Evolutionary conservation across 2,113 vertebrate genomes (phyloP).

Genomic region (Triplophysa rosa): DNA sequence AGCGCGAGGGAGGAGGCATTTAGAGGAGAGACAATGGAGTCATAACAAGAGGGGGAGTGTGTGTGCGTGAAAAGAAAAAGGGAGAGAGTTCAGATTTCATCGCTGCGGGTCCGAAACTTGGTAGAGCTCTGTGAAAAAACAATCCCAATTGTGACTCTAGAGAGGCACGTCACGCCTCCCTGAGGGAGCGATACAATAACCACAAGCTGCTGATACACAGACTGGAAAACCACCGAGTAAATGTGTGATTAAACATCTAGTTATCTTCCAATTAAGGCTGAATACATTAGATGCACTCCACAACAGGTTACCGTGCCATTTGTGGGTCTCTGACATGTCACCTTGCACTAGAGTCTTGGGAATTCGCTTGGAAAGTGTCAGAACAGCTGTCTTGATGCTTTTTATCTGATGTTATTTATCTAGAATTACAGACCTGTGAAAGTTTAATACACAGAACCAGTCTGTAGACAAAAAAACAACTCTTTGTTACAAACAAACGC

Average conservation of each 20-base stretch:
- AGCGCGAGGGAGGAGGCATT: constrained; percentile 36
- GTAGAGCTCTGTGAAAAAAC: constrained; percentile 25
- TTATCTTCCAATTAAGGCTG: constrained; percentile 37
- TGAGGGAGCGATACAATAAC: constrained; percentile 50
- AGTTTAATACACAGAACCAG: neutral
- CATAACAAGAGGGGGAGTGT: constrained; percentile 41
- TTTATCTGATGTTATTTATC: constrained; percentile 2
- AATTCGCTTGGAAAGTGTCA: neutral
- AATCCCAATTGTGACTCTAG: constrained; percentile 10
- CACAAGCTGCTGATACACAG: constrained; percentile 39
- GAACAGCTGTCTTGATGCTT: neutral
- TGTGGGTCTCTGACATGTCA: constrained; percentile 19
- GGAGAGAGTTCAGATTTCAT: constrained; percentile 35
- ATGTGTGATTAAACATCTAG: constrained; percentile 49
- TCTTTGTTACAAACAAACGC: neutral
- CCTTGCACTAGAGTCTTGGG: neutral
- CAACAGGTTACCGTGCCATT: constrained; percentile 36
- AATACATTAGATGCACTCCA: constrained; percentile 31
- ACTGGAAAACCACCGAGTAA: constrained; percentile 30
- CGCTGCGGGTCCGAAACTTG: constrained; percentile 37
- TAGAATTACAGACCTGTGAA: neutral
- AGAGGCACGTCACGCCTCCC: constrained; percentile 46
- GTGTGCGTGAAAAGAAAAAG: constrained; percentile 9
- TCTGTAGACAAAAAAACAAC: neutral
- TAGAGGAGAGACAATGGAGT: constrained; percentile 49